These are phyloP conservation scores for Threskiornis aethiopicus DNA, from an alignment of 2,797 vertebrate species.

Conservation along the genomic window DNA sequence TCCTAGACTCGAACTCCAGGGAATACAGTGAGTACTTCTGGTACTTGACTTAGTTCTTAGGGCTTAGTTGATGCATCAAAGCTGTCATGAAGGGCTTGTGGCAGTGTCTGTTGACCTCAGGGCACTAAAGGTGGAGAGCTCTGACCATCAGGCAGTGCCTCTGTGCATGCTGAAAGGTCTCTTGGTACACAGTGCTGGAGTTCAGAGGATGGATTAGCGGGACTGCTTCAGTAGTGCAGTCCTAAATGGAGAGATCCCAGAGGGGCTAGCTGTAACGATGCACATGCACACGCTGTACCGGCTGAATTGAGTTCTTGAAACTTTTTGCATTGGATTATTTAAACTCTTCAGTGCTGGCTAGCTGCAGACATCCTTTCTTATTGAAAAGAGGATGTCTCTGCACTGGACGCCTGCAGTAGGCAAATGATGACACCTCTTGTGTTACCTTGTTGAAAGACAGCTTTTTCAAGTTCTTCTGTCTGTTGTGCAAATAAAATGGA, in stretches of 20 bases:
- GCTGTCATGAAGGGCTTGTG: neutral
- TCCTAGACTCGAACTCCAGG: neutral
- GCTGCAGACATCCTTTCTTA: neutral
- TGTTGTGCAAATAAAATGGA: neutral
- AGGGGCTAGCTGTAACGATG: neutral
- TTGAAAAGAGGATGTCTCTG: neutral
- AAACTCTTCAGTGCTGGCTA: neutral
- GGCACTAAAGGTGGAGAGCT: neutral
- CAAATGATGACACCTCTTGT: neutral
- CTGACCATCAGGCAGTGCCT: neutral
- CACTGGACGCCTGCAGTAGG: neutral
- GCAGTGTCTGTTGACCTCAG: neutral
- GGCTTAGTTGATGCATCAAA: neutral
- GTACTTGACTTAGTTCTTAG: neutral
- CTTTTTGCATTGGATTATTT: neutral
- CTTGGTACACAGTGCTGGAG: neutral
- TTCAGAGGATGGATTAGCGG: neutral
- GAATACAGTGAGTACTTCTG: neutral
- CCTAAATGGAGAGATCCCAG: neutral
- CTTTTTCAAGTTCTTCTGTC: neutral
- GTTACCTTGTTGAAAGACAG: neutral
- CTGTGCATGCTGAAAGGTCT: neutral
- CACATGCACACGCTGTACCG: rapidly evolving
- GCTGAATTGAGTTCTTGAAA: neutral
- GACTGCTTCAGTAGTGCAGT: neutral